Percentiles rank a stretch among this genome's conserved stretches.
phyloP scores from a whole-genome alignment of 1,140 invertebrate species.

The Schlechtendalia chinensis region DNA sequence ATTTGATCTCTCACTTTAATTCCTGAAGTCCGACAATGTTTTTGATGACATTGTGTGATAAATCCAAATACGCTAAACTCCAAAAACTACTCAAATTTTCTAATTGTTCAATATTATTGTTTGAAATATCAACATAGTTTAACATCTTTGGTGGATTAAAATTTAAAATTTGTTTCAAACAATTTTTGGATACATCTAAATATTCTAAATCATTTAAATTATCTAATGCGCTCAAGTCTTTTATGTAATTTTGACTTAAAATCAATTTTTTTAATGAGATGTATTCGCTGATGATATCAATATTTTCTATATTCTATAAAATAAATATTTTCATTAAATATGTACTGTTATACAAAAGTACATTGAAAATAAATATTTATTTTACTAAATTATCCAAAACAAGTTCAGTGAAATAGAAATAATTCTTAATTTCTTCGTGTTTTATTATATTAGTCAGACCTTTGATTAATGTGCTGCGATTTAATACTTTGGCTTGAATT shows the following conservation, averaged over 20 bases:
- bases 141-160: slow-evolving; percentile 10
- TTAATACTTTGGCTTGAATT: not conserved
- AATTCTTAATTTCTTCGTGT: not conserved
- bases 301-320: slow-evolving; percentile 16
- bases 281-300: slow-evolving; percentile 11
- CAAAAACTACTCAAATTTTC: slow-evolving; percentile 12
- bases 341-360: not conserved
- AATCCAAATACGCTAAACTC: slow-evolving; percentile 23
- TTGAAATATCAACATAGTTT: not conserved
- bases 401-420: slow-evolving; percentile 22
- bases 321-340: not conserved
- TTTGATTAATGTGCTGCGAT: not conserved
- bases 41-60: slow-evolving; percentile 4
- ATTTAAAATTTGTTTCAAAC: slow-evolving; percentile 9
- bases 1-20: slow-evolving; percentile 24
- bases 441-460: not conserved
- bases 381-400: slow-evolving; percentile 12
- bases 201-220: slow-evolving; percentile 8
- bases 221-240: not conserved
- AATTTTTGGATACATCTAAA: slow-evolving; percentile 32
- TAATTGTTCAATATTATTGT: slow-evolving; percentile 22
- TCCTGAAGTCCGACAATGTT: not conserved
- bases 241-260: not conserved
- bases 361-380: not conserved
- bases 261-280: slow-evolving; percentile 14